Percentiles rank a stretch among this genome's conserved stretches.
phyloP scores from a whole-genome alignment of 1,140 invertebrate species.

The Hyles vespertilio region DNA sequence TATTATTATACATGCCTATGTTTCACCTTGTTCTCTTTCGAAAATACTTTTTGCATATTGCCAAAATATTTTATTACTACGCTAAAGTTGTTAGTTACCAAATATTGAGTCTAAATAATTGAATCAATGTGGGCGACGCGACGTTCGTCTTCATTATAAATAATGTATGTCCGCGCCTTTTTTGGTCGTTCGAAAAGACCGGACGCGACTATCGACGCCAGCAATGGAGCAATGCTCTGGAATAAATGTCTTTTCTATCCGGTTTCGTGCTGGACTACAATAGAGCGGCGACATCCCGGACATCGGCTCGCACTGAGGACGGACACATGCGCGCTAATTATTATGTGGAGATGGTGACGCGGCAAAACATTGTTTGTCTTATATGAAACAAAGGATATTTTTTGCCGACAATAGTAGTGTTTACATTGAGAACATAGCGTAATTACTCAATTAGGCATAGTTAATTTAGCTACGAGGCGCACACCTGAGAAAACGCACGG shows the following conservation, averaged over 20 bases:
- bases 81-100: no score
- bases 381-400: no score
- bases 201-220: slow-evolving; percentile 66
- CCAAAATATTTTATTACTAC: neutral
- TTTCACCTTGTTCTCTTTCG: slow-evolving; percentile 7
- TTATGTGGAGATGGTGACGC: no score
- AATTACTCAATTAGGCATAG: slow-evolving; percentile 37
- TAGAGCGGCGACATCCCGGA: slow-evolving; percentile 41
- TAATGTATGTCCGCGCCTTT: slow-evolving; percentile 69
- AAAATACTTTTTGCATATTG: neutral
- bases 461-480: slow-evolving; percentile 43
- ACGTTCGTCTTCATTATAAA: slow-evolving; percentile 66
- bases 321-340: no score
- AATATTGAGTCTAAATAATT: slow-evolving; percentile 47
- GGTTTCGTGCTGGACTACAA: neutral
- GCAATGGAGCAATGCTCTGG: slow-evolving; percentile 51
- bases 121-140: slow-evolving; percentile 37
- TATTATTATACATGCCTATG: slow-evolving; percentile 6
- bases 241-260: slow-evolving; percentile 33
- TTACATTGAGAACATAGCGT: neutral
- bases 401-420: no score
- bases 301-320: slow-evolving; percentile 24
- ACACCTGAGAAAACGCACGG: slow-evolving; percentile 64
- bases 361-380: no score
- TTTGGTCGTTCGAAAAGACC: slow-evolving; percentile 69